Conservation (phyloP, 2,888 invertebrate genomes). For the Sarcophaga rosellei region DNA sequence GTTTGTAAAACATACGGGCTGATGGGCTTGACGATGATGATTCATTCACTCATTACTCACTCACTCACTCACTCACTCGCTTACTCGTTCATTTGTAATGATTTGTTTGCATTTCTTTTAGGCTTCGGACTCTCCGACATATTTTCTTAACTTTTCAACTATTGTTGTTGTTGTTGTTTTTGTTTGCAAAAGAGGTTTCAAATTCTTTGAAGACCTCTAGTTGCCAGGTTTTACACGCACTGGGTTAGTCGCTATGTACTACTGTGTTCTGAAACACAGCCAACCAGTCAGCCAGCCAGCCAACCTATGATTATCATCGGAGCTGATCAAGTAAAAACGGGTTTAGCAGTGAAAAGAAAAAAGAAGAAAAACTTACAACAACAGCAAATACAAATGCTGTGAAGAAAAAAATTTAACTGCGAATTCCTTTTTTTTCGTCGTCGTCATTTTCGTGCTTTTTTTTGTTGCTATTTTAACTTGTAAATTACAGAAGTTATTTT, state of each 20-base stretch:
- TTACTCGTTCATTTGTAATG: slow-evolving; percentile 25
- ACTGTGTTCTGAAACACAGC: too few relatives aligned
- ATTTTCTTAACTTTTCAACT: slow-evolving; percentile 33
- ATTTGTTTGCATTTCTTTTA: slow-evolving; percentile 22
- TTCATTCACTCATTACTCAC: neutral
- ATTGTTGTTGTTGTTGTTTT: slow-evolving; percentile 23
- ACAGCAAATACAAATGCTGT: neutral
- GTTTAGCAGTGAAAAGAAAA: neutral
- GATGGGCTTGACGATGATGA: slow-evolving; percentile 29
- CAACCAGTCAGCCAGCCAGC: neutral
- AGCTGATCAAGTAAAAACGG: neutral
- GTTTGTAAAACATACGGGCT: slow-evolving; percentile 18
- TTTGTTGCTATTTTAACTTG: slow-evolving; percentile 37
- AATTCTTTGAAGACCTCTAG: slow-evolving; percentile 7
- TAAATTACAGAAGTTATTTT: slow-evolving; percentile 60
- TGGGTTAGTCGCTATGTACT: slow-evolving; percentile 53
- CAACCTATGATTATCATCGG: neutral
- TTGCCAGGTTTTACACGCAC: slow-evolving; percentile 39
- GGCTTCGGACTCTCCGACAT: neutral
- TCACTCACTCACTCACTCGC: slow-evolving; percentile 1
- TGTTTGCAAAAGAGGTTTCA: slow-evolving; percentile 13
- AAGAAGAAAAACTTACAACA: too few relatives aligned
- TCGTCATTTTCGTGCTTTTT: too few relatives aligned
- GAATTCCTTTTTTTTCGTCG: slow-evolving; percentile 32
- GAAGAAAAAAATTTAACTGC: slow-evolving; percentile 5